Evolutionary conservation across 1,140 invertebrate genomes (phyloP).

Genomic region (Eumaeus atala): DNA sequence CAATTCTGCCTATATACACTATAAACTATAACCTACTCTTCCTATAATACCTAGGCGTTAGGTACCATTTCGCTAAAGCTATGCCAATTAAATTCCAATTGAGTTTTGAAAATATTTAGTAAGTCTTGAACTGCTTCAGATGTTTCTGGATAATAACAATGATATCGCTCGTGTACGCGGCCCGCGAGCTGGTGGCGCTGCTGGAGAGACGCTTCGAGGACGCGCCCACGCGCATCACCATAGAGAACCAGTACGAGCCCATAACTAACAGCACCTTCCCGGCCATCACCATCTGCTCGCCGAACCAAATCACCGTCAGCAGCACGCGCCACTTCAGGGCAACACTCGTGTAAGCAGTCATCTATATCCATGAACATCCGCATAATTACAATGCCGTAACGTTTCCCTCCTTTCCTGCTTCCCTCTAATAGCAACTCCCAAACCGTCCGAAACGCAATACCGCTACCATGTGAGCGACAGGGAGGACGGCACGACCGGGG

Average conservation of each 20-base stretch:
- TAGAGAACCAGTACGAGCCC: slow-evolving; percentile 52
- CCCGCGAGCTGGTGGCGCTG: slow-evolving; percentile 29
- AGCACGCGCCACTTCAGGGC: slow-evolving; percentile 38
- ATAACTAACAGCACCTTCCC: slow-evolving; percentile 37
- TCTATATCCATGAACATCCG: no score
- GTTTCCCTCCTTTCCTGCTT: background rate
- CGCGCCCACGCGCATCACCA: slow-evolving; percentile 52
- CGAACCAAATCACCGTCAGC: slow-evolving; percentile 49
- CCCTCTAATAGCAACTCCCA: no score
- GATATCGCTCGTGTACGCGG: slow-evolving; percentile 22
- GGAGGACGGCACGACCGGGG: no score
- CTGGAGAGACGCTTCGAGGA: slow-evolving; percentile 45
- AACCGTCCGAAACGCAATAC: no score
- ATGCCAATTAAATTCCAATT: no score
- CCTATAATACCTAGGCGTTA: no score
- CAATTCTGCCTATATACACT: no score
- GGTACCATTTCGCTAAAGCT: no score
- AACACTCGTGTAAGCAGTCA: slow-evolving; percentile 43
- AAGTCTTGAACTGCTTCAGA: no score
- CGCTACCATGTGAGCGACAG: no score
- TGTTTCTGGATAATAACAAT: slow-evolving; percentile 44
- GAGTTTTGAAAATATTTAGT: no score
- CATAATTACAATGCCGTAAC: background rate
- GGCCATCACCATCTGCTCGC: slow-evolving; percentile 50
- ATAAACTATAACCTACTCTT: no score